phyloP scores from a whole-genome alignment of 2,113 vertebrate genomes.

The Pandion haliaetus region DNA sequence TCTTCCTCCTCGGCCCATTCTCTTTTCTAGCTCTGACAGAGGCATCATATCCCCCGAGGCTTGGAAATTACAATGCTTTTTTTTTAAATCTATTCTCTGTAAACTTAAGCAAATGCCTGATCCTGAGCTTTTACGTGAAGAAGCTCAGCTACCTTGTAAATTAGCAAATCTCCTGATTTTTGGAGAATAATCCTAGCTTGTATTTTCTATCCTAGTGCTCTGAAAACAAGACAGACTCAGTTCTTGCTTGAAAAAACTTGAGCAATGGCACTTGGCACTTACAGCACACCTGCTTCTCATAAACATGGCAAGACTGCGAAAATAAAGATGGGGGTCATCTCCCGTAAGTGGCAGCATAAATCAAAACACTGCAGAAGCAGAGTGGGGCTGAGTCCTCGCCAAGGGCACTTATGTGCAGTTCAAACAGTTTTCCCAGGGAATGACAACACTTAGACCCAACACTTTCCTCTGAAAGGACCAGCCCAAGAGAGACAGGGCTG shows the following conservation, averaged over 20 bases:
- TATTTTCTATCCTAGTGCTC: not conserved
- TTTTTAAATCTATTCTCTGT: not conserved
- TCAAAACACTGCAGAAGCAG: not conserved
- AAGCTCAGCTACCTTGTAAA: not conserved
- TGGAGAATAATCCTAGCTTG: not conserved
- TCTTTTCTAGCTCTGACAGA: not conserved
- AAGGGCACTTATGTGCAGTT: not conserved
- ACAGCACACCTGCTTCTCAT: not conserved
- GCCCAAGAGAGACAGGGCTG: not conserved
- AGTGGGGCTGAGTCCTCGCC: not conserved
- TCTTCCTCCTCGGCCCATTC: not conserved
- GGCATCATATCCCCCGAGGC: not conserved
- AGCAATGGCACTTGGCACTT: not conserved
- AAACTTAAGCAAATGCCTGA: not conserved
- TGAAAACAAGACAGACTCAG: not conserved
- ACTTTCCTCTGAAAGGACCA: not conserved
- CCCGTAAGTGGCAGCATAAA: not conserved
- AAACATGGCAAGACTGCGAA: not conserved
- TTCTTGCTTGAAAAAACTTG: not conserved
- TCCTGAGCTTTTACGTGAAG: not conserved
- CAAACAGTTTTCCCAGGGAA: not conserved
- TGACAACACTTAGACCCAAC: not conserved
- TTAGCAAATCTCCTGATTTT: not conserved
- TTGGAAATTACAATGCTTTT: not conserved
- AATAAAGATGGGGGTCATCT: not conserved